Evolutionary conservation across 2,113 vertebrate species (phyloP).

Genomic region (Lethenteron camtschaticum): DNA sequence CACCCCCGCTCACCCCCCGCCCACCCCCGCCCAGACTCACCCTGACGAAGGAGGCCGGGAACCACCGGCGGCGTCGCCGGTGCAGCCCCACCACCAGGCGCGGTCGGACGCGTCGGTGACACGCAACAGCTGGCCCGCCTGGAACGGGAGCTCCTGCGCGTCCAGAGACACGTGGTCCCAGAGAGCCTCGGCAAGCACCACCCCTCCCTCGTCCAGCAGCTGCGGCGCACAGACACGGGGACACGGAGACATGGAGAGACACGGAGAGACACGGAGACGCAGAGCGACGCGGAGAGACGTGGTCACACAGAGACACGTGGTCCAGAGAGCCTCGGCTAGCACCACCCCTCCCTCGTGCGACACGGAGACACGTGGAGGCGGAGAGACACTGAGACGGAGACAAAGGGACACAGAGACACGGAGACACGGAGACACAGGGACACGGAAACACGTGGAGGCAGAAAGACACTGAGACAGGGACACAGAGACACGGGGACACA

Average conservation of each 20-base stretch:
- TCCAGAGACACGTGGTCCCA: no score
- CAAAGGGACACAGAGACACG: no score
- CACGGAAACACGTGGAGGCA: no score
- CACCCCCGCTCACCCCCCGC: no score
- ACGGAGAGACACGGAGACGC: slow-evolving; percentile 80
- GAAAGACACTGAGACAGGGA: no score
- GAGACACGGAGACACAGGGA: no score
- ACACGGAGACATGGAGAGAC: no score
- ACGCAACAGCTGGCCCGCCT: slow-evolving; percentile 73
- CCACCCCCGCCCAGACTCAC: slow-evolving; percentile 28
- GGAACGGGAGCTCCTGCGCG: slow-evolving; percentile 84
- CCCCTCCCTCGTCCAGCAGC: slow-evolving; percentile 89
- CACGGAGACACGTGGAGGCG: no score
- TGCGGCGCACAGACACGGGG: slow-evolving; percentile 27
- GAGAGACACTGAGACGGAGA: no score
- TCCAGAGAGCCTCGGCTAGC: slow-evolving; percentile 83
- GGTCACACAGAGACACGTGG: slow-evolving; percentile 92
- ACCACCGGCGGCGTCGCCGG: slow-evolving; percentile 77
- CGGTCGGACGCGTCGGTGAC: slow-evolving; percentile 86
- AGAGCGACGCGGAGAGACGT: slow-evolving; percentile 80
- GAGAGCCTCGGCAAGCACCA: slow-evolving; percentile 72
- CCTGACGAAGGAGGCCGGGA: slow-evolving; percentile 82
- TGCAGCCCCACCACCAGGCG: slow-evolving; percentile 96
- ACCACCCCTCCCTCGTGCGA: slow-evolving; percentile 59
- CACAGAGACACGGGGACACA: no score